These are phyloP conservation scores for Hylia prasina DNA, from an alignment of 2,113 vertebrate species.

Conservation along the genomic window DNA sequence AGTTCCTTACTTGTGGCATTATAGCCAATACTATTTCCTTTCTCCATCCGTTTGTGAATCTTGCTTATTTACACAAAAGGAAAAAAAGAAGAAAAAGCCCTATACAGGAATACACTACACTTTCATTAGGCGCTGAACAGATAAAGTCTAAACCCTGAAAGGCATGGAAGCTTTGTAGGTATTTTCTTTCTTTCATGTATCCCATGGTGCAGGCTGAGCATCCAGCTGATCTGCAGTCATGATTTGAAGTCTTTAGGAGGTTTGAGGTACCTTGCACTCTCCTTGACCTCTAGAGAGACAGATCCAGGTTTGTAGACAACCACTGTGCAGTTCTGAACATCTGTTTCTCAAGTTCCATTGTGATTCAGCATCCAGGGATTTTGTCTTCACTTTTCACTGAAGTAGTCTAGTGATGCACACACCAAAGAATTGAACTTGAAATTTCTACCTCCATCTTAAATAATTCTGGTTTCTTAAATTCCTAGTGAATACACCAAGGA, in stretches of 20 bases:
- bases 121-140: background rate
- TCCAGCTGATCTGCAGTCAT: background rate
- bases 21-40: constrained; percentile 9
- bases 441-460: background rate
- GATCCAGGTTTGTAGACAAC: background rate
- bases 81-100: background rate
- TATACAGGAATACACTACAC: background rate
- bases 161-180: background rate
- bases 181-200: background rate
- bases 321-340: background rate
- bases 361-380: background rate
- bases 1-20: constrained; percentile 10
- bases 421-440: background rate
- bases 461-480: background rate
- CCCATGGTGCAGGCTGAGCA: background rate
- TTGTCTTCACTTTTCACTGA: background rate
- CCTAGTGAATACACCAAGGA: background rate
- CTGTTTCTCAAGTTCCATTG: background rate
- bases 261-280: background rate
- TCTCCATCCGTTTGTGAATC: background rate
- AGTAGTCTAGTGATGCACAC: background rate
- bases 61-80: background rate
- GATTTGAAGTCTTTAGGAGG: background rate
- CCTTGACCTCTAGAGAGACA: background rate
- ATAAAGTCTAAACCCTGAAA: background rate